Percentiles rank a stretch among this genome's conserved stretches.
These are phyloP conservation scores for Rhamnusium bicolor DNA, from an alignment of 2,888 invertebrate genomes.

Conservation along the genomic window DNA sequence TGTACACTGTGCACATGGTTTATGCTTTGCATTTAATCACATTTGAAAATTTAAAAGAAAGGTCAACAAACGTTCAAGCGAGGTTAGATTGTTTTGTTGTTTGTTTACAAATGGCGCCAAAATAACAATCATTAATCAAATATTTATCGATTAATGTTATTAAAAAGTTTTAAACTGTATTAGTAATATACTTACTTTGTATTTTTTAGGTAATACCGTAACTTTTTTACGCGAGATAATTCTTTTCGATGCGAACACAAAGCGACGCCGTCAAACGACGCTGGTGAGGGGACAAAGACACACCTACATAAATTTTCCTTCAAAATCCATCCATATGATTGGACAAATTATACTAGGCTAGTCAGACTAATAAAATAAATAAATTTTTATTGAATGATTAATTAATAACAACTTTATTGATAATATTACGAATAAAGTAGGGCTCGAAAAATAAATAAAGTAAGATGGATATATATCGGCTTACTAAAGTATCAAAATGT, in stretches of 20 bases:
- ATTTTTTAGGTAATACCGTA: background rate
- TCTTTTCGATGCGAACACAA: conserved; percentile 24
- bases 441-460: background rate
- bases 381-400: no score
- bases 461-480: no score
- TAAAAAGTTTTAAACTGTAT: background rate
- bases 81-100: conserved; percentile 36
- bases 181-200: conserved; percentile 13
- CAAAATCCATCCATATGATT: conserved; percentile 27
- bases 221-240: conserved; percentile 1
- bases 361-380: conserved; percentile 11
- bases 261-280: conserved; percentile 49
- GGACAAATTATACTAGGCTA: conserved; percentile 30
- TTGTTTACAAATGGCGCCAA: conserved; percentile 26
- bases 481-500: no score
- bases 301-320: conserved; percentile 18
- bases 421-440: background rate
- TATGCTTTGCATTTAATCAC: conserved; percentile 9
- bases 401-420: background rate
- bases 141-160: background rate
- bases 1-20: conserved; percentile 11
- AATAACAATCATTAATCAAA: background rate
- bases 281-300: conserved; percentile 25
- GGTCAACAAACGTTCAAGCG: conserved; percentile 25
- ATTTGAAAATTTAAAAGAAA: conserved; percentile 45